Conservation (phyloP, 2,888 invertebrate genomes). For the Uropetala carovei region DNA sequence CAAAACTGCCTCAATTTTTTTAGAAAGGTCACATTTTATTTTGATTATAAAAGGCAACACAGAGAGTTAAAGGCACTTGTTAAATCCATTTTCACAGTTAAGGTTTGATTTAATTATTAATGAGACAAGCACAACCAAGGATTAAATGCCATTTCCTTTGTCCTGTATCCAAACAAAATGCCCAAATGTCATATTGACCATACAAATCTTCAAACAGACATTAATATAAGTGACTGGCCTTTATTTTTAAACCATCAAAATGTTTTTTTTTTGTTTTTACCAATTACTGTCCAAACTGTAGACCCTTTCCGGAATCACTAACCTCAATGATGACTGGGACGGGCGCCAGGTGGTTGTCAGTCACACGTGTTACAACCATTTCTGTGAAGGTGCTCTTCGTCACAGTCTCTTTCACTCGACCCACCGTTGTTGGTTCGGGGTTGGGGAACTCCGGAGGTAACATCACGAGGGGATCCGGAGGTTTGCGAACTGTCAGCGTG, state of each 20-base stretch:
- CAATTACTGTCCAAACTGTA: slow-evolving; percentile 22
- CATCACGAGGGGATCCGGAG: slow-evolving; percentile 79
- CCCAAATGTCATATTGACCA: neutral
- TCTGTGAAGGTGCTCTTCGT: slow-evolving; percentile 97
- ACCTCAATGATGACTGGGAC: slow-evolving; percentile 92
- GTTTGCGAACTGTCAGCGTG: slow-evolving; percentile 88
- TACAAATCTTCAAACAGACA: neutral
- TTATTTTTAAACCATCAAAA: neutral
- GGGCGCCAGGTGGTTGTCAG: slow-evolving; percentile 92
- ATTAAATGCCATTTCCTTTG: slow-evolving; percentile 9
- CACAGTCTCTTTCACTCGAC: slow-evolving; percentile 94
- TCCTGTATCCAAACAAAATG: neutral
- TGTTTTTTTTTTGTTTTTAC: neutral
- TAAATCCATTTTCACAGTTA: neutral
- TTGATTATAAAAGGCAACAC: neutral
- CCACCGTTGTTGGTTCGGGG: slow-evolving; percentile 89
- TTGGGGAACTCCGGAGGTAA: slow-evolving; percentile 85
- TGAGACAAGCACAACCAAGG: slow-evolving; percentile 20
- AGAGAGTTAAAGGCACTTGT: neutral
- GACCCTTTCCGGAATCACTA: slow-evolving; percentile 73
- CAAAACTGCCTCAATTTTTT: neutral
- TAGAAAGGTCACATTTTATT: neutral
- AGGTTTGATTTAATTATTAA: neutral
- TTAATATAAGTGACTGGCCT: neutral
- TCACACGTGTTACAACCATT: slow-evolving; percentile 95